Conservation (phyloP, 2,113 vertebrate species). For the Lophura nycthemera region DNA sequence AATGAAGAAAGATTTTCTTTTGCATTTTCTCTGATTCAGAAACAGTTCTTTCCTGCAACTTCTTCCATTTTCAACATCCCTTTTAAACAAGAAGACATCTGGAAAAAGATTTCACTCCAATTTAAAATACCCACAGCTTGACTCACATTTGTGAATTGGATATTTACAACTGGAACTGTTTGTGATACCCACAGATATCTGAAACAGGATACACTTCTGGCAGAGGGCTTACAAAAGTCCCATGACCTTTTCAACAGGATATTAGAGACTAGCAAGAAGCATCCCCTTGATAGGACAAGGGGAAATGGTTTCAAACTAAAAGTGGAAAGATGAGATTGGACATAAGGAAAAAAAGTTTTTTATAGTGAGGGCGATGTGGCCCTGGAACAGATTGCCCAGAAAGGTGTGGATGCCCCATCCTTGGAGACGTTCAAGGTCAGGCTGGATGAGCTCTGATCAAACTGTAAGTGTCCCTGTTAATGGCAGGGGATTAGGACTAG, state of each 20-base stretch:
- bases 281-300: background rate
- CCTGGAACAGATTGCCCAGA: no score
- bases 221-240: background rate
- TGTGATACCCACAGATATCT: background rate
- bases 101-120: background rate
- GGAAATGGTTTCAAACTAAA: no score
- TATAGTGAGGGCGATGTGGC: no score
- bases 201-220: background rate
- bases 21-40: background rate
- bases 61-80: background rate
- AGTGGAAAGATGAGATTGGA: no score
- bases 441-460: no score
- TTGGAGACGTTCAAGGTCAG: no score
- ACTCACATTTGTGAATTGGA: background rate
- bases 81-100: background rate
- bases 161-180: background rate
- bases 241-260: background rate
- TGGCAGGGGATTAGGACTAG: no score
- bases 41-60: background rate
- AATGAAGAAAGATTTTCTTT: background rate
- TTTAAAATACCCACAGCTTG: fast-evolving
- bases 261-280: background rate
- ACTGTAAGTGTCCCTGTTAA: no score
- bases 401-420: no score
- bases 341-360: no score